phyloP scores from a whole-genome alignment of 1,140 invertebrate genomes.

The Meloidogyne exigua region DNA sequence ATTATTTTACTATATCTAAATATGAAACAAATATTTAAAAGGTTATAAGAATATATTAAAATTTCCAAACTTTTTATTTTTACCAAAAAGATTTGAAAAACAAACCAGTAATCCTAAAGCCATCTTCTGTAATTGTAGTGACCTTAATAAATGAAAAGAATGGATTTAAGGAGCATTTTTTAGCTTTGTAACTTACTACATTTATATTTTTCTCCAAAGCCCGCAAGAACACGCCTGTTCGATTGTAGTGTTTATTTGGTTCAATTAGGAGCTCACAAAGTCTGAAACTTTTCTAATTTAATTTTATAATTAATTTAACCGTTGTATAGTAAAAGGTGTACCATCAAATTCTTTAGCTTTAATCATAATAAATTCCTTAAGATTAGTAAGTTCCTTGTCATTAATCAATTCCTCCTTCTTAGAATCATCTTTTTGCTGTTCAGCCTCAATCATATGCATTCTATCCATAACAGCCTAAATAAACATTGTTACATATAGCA shows the following conservation, averaged over 20 bases:
- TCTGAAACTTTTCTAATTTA: conserved; percentile 6
- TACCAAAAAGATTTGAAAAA: neutral
- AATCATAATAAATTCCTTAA: conserved; percentile 45
- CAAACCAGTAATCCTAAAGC: conserved; percentile 21
- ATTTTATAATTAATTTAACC: conserved; percentile 27
- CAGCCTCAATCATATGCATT: conserved; percentile 43
- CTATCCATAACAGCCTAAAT: conserved; percentile 55
- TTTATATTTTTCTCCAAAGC: conserved; percentile 57
- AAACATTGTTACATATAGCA: neutral
- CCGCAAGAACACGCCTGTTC: conserved; percentile 51
- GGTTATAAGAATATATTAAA: neutral
- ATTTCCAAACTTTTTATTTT: neutral
- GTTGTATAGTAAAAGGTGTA: conserved; percentile 53
- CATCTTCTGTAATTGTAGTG: conserved; percentile 23
- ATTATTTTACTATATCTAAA: neutral
- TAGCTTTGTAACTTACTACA: conserved; percentile 41
- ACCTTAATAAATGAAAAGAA: conserved; percentile 6
- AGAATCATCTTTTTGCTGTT: conserved; percentile 19
- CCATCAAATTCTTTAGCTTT: conserved; percentile 49
- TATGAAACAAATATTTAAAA: too few species aligned
- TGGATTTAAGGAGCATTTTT: conserved; percentile 20
- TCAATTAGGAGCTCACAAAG: conserved; percentile 48
- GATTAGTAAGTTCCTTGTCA: conserved; percentile 27
- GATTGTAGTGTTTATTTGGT: conserved; percentile 49
- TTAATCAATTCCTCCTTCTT: conserved; percentile 28